These are phyloP conservation scores for Avahi laniger DNA, from an alignment of 2,797 vertebrate species.

Conservation along the genomic window DNA sequence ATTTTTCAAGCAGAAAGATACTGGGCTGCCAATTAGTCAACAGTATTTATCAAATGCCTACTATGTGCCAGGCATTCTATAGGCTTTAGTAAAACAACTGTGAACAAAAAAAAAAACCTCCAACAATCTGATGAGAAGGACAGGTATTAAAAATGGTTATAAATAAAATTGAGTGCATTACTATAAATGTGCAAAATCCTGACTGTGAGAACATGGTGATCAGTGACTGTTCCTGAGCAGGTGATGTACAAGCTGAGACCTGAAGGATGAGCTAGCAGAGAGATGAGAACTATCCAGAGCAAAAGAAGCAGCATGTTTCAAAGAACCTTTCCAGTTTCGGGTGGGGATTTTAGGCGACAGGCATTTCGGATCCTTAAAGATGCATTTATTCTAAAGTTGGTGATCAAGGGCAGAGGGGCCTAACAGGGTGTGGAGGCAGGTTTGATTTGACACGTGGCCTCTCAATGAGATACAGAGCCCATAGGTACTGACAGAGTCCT, in stretches of 20 bases:
- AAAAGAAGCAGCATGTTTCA: background rate
- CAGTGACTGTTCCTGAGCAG: background rate
- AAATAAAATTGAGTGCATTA: slow-evolving; percentile 7
- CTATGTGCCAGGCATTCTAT: background rate
- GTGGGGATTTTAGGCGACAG: background rate
- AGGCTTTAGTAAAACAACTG: background rate
- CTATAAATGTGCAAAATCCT: background rate
- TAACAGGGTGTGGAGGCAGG: background rate
- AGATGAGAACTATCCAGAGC: background rate
- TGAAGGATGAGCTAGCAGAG: background rate
- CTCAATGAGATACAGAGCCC: background rate
- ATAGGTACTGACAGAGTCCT: background rate
- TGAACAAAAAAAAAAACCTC: background rate
- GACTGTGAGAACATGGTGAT: background rate
- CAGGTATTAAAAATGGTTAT: background rate
- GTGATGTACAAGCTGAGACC: background rate
- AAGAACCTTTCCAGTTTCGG: background rate
- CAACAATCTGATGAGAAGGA: background rate
- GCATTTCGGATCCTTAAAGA: background rate
- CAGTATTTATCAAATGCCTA: background rate
- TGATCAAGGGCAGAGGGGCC: background rate
- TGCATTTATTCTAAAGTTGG: background rate
- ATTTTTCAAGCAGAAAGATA: background rate
- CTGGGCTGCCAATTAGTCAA: background rate
- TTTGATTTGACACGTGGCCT: background rate